Conservation (phyloP, 37 sponge, comb jelly and placozoan species). For the Chondrilla cf. caribensis region DNA sequence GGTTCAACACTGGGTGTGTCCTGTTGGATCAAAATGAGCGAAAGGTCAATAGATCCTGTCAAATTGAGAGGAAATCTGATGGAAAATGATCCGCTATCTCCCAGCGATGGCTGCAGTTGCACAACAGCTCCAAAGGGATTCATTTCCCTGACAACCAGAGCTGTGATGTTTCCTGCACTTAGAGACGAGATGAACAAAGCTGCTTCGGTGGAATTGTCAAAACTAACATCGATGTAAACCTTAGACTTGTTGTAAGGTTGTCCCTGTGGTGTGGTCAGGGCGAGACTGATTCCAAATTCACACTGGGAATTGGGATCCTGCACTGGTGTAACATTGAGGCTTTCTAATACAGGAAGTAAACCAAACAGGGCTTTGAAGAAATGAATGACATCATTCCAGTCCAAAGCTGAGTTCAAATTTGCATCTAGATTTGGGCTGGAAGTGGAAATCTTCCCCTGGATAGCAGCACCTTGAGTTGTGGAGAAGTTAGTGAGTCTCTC, state of each 20-base stretch:
- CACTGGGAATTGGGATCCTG: slow-evolving; percentile 34
- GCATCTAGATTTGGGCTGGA: slow-evolving; percentile 39
- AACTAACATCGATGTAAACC: slow-evolving; percentile 42
- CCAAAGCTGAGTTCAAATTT: slow-evolving; percentile 38
- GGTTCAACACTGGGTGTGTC: slow-evolving; percentile 31
- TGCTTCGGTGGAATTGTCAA: not conserved
- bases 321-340: slow-evolving; percentile 41
- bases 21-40: slow-evolving; percentile 36
- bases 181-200: not conserved
- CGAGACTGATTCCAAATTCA: slow-evolving; percentile 40
- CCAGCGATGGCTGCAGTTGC: not conserved
- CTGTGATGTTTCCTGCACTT: not conserved
- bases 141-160: not conserved
- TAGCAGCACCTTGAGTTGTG: slow-evolving; percentile 24
- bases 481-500: slow-evolving; percentile 34
- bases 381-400: slow-evolving; percentile 62
- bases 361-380: slow-evolving; percentile 46
- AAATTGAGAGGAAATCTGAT: slow-evolving; percentile 3
- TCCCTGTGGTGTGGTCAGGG: not conserved
- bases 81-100: slow-evolving; percentile 2
- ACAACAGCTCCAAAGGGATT: slow-evolving; percentile 35
- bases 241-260: not conserved
- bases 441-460: not conserved
- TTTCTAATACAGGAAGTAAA: slow-evolving; percentile 41
- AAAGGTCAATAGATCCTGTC: slow-evolving; percentile 37